These are phyloP conservation scores for Neomorphus geoffroyi DNA, from an alignment of 2,797 vertebrate species.

Conservation along the genomic window DNA sequence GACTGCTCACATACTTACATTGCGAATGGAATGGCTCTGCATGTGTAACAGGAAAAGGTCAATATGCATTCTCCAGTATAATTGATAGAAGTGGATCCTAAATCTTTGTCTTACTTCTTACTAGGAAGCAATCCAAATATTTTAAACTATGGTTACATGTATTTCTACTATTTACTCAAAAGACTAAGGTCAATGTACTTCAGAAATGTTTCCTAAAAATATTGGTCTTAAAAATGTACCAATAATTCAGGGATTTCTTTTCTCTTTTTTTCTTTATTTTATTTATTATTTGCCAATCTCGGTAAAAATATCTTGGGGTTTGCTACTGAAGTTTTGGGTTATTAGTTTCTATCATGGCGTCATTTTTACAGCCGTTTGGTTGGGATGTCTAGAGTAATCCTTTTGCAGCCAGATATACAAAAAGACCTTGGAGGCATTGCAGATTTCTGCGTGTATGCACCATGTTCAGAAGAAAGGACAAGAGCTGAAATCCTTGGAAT, in stretches of 20 bases:
- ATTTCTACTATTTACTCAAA: neutral
- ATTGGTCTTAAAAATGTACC: neutral
- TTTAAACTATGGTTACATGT: neutral
- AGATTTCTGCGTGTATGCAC: neutral
- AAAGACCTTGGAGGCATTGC: neutral
- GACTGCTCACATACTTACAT: neutral
- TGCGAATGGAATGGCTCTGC: neutral
- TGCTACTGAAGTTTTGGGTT: neutral
- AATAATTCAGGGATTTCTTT: neutral
- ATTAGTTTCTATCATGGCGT: neutral
- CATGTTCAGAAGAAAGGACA: neutral
- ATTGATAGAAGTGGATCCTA: conserved; percentile 7
- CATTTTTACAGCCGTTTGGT: neutral
- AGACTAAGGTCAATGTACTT: neutral
- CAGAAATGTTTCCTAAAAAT: neutral
- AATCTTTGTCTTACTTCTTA: neutral
- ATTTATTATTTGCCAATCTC: neutral
- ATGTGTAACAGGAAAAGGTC: neutral
- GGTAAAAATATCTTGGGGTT: neutral
- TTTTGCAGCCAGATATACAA: neutral
- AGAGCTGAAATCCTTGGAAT: neutral
- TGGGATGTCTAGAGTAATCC: neutral
- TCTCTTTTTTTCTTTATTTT: neutral
- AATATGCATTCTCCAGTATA: neutral
- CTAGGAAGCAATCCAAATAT: neutral